These are phyloP conservation scores for Lasiommata megera DNA, from an alignment of 2,888 invertebrate species.

Conservation along the genomic window DNA sequence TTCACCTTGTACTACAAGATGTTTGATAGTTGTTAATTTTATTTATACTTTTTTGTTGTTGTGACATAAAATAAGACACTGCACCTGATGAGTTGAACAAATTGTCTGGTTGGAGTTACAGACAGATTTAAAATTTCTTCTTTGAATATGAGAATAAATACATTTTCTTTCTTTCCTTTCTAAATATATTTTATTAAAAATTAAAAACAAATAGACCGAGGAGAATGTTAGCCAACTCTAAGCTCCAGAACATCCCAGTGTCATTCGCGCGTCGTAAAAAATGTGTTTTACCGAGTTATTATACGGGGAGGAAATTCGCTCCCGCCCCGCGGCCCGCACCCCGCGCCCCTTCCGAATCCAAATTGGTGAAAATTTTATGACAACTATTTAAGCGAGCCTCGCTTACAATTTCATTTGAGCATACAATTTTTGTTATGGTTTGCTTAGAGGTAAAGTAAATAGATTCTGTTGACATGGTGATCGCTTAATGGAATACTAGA, in stretches of 20 bases:
- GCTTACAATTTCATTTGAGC: constrained; percentile 11
- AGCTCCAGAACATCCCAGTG: constrained; percentile 27
- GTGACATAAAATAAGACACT: no score
- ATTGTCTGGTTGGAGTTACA: no score
- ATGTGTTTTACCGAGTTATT: constrained; percentile 66
- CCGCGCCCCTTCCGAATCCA: constrained; percentile 50
- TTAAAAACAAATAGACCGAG: no score
- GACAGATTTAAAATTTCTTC: no score
- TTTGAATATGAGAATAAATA: no score
- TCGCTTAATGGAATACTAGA: no score
- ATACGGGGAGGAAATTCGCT: constrained; percentile 57
- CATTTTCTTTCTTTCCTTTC: no score
- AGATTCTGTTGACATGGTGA: background rate
- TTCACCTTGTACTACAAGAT: no score
- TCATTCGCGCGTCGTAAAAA: constrained; percentile 57
- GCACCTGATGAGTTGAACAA: no score
- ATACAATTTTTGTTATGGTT: constrained; percentile 22
- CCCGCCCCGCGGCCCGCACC: constrained; percentile 31
- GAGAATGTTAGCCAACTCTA: constrained; percentile 18
- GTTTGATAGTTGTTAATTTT: no score
- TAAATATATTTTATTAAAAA: no score
- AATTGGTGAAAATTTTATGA: constrained; percentile 70
- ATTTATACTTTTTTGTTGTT: no score
- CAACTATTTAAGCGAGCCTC: constrained; percentile 44
- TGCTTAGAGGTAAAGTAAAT: constrained; percentile 5